Conservation (phyloP, 1,140 invertebrate species). For the Nephila pilipes region DNA sequence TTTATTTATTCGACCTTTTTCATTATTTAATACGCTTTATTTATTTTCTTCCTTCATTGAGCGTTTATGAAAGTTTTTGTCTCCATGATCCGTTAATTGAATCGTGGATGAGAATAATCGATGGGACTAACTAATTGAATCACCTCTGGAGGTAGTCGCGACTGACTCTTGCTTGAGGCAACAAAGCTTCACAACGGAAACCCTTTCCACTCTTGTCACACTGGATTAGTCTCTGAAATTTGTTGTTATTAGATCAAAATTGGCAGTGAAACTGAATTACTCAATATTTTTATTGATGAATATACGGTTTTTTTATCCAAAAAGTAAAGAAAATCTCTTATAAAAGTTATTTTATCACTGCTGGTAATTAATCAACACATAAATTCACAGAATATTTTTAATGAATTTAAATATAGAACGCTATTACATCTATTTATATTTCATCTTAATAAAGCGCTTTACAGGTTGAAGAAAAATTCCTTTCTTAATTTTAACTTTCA, state of each 20-base stretch:
- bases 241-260: constrained; percentile 28
- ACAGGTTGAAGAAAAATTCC: no score
- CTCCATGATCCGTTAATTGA: constrained; percentile 3
- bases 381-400: background rate
- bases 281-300: background rate
- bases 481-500: no score
- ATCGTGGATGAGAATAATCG: background rate
- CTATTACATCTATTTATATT: no score
- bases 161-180: background rate
- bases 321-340: background rate
- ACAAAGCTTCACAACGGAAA: background rate
- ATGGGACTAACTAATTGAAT: background rate
- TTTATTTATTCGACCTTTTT: background rate
- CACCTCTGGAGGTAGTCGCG: background rate
- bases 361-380: background rate
- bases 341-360: background rate
- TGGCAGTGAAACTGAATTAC: constrained; percentile 8
- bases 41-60: background rate
- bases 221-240: background rate
- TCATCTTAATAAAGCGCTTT: no score
- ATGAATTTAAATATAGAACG: background rate
- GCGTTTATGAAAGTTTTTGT: constrained; percentile 12
- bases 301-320: background rate
- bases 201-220: background rate
- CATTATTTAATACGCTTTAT: background rate